Evolutionary conservation across 2,113 vertebrate genomes (phyloP).

Genomic region (Larimichthys crocea): DNA sequence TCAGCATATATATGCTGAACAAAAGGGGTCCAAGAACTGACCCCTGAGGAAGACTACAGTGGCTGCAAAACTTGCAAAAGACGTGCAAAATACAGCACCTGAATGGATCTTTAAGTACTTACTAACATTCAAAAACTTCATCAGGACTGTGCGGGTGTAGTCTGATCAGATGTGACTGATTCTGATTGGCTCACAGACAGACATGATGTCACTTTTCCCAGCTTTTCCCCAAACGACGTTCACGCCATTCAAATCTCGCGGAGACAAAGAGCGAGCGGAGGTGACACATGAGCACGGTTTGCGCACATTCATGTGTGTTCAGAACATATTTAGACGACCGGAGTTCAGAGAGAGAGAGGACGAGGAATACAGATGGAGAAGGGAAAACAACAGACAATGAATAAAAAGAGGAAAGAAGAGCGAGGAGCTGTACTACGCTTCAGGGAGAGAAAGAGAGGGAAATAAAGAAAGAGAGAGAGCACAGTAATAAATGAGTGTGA

Average conservation of each 20-base stretch:
- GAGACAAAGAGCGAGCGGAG: not conserved
- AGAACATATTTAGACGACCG: not conserved
- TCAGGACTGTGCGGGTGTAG: no score
- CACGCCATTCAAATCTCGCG: not conserved
- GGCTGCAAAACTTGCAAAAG: no score
- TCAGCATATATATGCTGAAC: no score
- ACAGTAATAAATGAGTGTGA: slow-evolving; percentile 19
- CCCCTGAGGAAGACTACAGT: no score
- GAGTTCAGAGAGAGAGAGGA: not conserved
- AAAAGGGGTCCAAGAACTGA: no score
- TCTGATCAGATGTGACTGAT: no score
- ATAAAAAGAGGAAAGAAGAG: not conserved
- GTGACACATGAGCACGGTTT: not conserved
- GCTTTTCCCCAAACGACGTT: no score
- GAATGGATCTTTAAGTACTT: no score
- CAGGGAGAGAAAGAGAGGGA: not conserved
- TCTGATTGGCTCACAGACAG: no score
- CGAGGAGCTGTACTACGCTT: not conserved
- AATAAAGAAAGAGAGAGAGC: not conserved
- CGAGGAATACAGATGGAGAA: not conserved
- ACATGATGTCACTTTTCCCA: no score
- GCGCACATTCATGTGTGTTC: not conserved
- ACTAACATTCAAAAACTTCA: no score
- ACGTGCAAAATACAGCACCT: no score
- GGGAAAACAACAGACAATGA: not conserved